These are phyloP conservation scores for Venustaconcha ellipsiformis DNA, from an alignment of 1,140 invertebrate genomes.

Conservation along the genomic window DNA sequence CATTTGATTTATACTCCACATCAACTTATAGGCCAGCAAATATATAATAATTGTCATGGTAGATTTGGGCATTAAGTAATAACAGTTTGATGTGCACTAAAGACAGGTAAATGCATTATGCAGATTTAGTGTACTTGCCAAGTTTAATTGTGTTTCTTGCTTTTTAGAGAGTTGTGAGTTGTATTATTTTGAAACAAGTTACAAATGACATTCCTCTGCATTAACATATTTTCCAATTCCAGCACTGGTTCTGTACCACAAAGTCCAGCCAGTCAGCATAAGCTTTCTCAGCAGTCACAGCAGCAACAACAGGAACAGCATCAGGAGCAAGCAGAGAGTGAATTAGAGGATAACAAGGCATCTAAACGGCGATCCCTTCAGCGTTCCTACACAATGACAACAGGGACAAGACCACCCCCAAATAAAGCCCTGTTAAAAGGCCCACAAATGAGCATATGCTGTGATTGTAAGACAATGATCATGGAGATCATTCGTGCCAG, in stretches of 20 bases:
- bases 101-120: not conserved
- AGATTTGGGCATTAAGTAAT: no score
- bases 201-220: no score
- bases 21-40: no score
- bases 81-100: no score
- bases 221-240: slow-evolving; percentile 16
- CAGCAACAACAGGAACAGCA: slow-evolving; percentile 9
- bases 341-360: slow-evolving; percentile 11
- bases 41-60: no score
- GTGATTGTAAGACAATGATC: slow-evolving; percentile 94
- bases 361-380: slow-evolving; percentile 50
- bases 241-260: slow-evolving; percentile 59
- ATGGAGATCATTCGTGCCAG: slow-evolving; percentile 85
- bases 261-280: slow-evolving; percentile 34
- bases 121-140: not conserved
- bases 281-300: slow-evolving; percentile 13
- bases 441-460: slow-evolving; percentile 88
- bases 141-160: not conserved
- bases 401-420: slow-evolving; percentile 59
- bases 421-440: slow-evolving; percentile 72
- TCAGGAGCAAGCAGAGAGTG: not conserved
- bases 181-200: no score
- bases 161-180: no score
- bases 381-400: slow-evolving; percentile 64
- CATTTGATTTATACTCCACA: no score